Evolutionary conservation across 2,797 vertebrate species (phyloP).

Genomic region (Microcaecilia unicolor): DNA sequence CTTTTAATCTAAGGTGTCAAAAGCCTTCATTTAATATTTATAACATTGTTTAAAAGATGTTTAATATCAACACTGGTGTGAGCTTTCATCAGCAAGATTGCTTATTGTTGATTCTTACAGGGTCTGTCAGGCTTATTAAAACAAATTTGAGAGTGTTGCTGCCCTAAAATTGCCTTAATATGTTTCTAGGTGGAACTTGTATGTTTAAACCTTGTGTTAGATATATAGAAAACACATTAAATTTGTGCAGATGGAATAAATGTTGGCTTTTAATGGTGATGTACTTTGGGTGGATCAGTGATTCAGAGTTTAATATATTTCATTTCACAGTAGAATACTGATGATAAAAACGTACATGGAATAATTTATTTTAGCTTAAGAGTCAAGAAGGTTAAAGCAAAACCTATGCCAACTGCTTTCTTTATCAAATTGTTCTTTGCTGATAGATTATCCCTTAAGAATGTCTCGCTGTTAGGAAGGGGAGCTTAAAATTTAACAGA

Average conservation of each 20-base stretch:
- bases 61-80: not conserved
- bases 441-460: not conserved
- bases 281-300: too few relatives aligned
- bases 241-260: too few relatives aligned
- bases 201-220: too few relatives aligned
- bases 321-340: slow-evolving; percentile 18
- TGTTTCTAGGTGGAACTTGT: too few relatives aligned
- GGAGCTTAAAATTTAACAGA: slow-evolving; percentile 6
- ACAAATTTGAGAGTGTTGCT: too few relatives aligned
- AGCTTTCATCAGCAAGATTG: not conserved
- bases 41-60: not conserved
- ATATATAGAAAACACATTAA: too few relatives aligned
- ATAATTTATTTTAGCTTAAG: slow-evolving; percentile 1
- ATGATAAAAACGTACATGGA: too few relatives aligned
- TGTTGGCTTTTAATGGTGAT: too few relatives aligned
- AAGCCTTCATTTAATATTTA: too few relatives aligned
- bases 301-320: slow-evolving; percentile 13
- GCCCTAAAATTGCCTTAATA: too few relatives aligned
- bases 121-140: too few relatives aligned
- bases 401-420: not conserved
- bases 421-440: not conserved
- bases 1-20: too few relatives aligned
- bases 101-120: not conserved
- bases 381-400: not conserved
- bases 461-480: not conserved